Base-by-base conservation (phyloP, 2,113 vertebrate species). In the Neotoma lepida region DNA sequence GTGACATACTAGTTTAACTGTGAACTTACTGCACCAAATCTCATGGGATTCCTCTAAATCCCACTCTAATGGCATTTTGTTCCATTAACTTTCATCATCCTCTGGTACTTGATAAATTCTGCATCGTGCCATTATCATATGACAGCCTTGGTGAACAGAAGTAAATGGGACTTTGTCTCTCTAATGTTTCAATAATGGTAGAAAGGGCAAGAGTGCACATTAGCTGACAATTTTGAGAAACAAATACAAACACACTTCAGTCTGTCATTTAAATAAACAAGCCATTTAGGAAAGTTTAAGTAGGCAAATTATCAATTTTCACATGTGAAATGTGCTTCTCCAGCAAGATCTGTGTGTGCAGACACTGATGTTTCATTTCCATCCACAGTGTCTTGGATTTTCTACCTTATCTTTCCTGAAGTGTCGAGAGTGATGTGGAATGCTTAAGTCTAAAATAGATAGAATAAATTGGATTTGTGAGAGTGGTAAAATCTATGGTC, bases 21-120 rank as follows among this genome's bases (percentile, higher is more conserved):
- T 95, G 86, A 97, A 96, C 71, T 95, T 94, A 77, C 89, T 87
- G 76, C 90, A 95, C 71, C 76, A 85, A 94, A 88, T 93, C 95
- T 96, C 95, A 56, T 44, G 92, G 89, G 92, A 87, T 88, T 95
- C 35, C 49, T 70, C 74, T 2, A 96, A 95, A 94, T 88, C 87
- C 96, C 68, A 91, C 46, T 86, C 80, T 92, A 91, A 92, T 66
- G 41, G 85, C 95, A 96, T 91, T 96, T 97, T 96, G 80, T 96
- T 97, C 91, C 93, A 95, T 95, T 97, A 97, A 96, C 86, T 92
- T 96, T 96, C 91, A 96, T 94, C 94, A 76, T 97, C 82, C 97
- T 85, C 44, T 82, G 49, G 91, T 20, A 95, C 61, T 94, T 93
- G 84, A 95, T 95, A 94, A 96, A 97, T 97, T 94, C 91, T 95